Evolutionary conservation across 37 sponge, comb jelly and placozoan species (phyloP), one percentile per base, ranked within the genome.

Genomic region (Lycopodina hypogea): DNA sequence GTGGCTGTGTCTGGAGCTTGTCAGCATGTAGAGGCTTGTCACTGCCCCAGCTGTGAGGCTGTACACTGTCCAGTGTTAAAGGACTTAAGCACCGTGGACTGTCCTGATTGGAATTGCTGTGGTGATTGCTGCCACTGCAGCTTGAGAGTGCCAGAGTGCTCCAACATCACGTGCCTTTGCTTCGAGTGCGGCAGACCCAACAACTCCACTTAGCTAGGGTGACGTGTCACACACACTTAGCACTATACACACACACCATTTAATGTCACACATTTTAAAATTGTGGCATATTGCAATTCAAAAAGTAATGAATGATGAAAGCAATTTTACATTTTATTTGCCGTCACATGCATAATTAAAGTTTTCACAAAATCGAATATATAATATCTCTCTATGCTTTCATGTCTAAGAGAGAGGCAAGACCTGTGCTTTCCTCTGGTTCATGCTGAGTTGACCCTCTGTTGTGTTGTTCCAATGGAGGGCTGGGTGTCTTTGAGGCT

Each of bases 81-180:
- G n/a, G n/a, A n/a, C n/a, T n/a, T n/a, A n/a, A n/a, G n/a, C n/a
- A n/a, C n/a, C 23, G 26, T 39, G n/a, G 51, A 77, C 50, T 84
- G 81, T 69, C 87, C 87, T 0, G 75, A 75, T 41, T 69, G 55
- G 24, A 39, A 67, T 15, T 90, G 86, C 61, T 81, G 86, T 60
- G 79, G 86, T 36, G 64, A 77, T 36, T 81, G 90, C 67, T 88
- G 89, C 42, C 81, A 90, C 62, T 90, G 86, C 45, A 71, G 53
- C 18, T 38, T 90, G 14, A 42, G 51, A 33, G 45, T 69, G 18
- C 90, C 90, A 1, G 90, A 90, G 32, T 90, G 86, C 36, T 38
- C 62, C 40, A 63, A 81, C 58, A 56, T 90, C 66, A 78, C 77
- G 18, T 90, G 90, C 68, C 74, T 90, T 36, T 90, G 85, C 69